These are phyloP conservation scores for Myanophis thanlyinensis DNA, from an alignment of 2,113 vertebrate genomes.

Conservation along the genomic window DNA sequence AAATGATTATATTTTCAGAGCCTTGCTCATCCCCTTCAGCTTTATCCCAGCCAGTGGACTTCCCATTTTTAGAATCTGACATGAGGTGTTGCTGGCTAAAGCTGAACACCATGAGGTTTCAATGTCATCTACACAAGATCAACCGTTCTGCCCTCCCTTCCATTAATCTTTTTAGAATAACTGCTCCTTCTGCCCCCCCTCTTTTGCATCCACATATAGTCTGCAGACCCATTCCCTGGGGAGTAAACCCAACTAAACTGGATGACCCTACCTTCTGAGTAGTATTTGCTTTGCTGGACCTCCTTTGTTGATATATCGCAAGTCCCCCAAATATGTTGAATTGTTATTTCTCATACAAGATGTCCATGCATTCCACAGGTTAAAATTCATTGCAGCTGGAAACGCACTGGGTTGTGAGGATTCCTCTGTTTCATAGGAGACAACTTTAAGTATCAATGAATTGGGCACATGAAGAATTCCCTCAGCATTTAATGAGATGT, in stretches of 20 bases:
- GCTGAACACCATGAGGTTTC: not conserved
- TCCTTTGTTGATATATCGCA: not conserved
- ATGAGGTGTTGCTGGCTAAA: not conserved
- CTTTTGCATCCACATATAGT: not conserved
- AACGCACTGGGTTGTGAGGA: not conserved
- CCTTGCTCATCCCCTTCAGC: not conserved
- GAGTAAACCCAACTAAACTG: not conserved
- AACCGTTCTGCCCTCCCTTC: not conserved
- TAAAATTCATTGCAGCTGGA: not conserved
- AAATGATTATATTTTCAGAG: slow-evolving; percentile 54
- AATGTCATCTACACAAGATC: not conserved
- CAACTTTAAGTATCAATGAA: not conserved
- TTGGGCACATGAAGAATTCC: not conserved
- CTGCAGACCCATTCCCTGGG: not conserved
- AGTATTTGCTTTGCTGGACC: not conserved
- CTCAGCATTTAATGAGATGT: not conserved
- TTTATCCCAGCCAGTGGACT: not conserved
- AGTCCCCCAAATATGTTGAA: not conserved
- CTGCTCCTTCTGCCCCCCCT: too few species aligned
- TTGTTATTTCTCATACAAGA: not conserved
- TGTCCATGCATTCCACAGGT: not conserved
- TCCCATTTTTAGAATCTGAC: not conserved
- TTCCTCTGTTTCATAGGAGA: not conserved
- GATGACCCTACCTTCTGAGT: not conserved
- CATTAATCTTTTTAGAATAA: not conserved